phyloP scores from a whole-genome alignment of 1,140 invertebrate genomes.

The Lanistes nyassanus region DNA sequence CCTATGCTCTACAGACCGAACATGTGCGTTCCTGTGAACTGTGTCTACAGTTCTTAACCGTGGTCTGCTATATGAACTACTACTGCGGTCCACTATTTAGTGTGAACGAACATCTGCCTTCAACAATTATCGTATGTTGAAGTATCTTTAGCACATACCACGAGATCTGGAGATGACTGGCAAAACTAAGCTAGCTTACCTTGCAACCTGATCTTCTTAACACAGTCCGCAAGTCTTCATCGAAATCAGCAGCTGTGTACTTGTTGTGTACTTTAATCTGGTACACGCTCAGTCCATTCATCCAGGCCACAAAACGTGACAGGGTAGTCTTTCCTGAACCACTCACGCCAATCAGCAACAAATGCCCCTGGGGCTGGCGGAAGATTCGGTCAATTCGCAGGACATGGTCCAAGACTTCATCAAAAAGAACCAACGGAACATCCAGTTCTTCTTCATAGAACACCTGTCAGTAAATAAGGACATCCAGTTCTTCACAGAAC shows the following conservation, averaged over 20 bases:
- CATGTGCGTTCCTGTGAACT: no score
- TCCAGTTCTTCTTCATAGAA: slow-evolving; percentile 99
- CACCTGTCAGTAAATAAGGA: slow-evolving; percentile 71
- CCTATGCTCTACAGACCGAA: no score
- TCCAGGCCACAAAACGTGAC: slow-evolving; percentile 99
- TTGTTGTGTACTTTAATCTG: slow-evolving; percentile 95
- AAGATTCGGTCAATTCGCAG: slow-evolving; percentile 98
- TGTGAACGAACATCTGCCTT: no score
- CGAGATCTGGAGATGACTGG: no score
- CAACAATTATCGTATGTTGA: no score
- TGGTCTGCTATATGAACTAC: no score
- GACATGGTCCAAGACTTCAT: slow-evolving; percentile 99
- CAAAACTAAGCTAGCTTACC: slow-evolving; percentile 52
- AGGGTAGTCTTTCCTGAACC: slow-evolving; percentile 99
- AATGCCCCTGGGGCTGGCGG: slow-evolving; percentile 93
- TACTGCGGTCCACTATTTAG: no score
- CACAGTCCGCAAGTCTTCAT: slow-evolving; percentile 96
- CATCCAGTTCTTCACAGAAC: background rate
- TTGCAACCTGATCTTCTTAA: slow-evolving; percentile 94
- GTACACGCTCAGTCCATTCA: slow-evolving; percentile 98
- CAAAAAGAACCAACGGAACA: slow-evolving; percentile 96
- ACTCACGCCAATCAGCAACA: slow-evolving; percentile 85
- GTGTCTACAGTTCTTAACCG: no score
- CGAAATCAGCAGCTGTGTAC: slow-evolving; percentile 98
- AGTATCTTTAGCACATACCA: no score